Conservation (phyloP, 2,888 invertebrate genomes). For the Ophion costatus region DNA sequence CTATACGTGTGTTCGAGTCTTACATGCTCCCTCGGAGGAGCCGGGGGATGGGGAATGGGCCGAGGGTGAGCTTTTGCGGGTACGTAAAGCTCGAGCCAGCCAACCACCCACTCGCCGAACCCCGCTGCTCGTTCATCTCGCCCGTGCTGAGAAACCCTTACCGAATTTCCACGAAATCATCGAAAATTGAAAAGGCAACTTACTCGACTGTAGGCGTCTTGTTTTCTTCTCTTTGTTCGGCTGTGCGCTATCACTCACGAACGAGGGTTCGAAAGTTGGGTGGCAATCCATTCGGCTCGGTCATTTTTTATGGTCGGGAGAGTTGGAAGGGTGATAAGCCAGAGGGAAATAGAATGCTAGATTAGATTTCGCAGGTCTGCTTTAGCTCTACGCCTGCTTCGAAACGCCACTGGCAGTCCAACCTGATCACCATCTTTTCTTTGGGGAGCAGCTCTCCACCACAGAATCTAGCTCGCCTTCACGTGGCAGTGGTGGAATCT, state of each 20-base stretch:
- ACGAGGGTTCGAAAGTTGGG: constrained; percentile 1
- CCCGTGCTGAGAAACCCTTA: constrained; percentile 74
- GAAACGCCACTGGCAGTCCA: background rate
- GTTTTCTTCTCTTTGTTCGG: constrained; percentile 6
- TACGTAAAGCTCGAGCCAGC: constrained; percentile 48
- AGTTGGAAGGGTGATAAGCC: background rate
- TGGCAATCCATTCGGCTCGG: constrained; percentile 7
- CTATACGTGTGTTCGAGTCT: constrained; percentile 44
- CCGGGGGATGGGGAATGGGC: constrained; percentile 53
- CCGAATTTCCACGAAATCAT: constrained; percentile 82
- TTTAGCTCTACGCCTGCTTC: background rate
- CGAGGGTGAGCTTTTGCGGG: constrained; percentile 63
- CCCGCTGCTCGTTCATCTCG: constrained; percentile 2
- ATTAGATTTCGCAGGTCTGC: background rate
- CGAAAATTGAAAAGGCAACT: constrained; percentile 82
- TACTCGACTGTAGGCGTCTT: constrained; percentile 12
- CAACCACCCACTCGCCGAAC: constrained; percentile 35
- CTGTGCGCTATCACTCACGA: background rate
- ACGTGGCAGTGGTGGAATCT: background rate
- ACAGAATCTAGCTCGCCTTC: too few species aligned
- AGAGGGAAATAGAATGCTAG: background rate
- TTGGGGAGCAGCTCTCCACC: too few species aligned
- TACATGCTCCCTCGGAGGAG: constrained; percentile 55
- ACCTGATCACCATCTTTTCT: background rate
- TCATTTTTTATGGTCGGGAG: background rate